Conservation (phyloP, 2,113 vertebrate genomes). For the Dicaeum eximium region DNA sequence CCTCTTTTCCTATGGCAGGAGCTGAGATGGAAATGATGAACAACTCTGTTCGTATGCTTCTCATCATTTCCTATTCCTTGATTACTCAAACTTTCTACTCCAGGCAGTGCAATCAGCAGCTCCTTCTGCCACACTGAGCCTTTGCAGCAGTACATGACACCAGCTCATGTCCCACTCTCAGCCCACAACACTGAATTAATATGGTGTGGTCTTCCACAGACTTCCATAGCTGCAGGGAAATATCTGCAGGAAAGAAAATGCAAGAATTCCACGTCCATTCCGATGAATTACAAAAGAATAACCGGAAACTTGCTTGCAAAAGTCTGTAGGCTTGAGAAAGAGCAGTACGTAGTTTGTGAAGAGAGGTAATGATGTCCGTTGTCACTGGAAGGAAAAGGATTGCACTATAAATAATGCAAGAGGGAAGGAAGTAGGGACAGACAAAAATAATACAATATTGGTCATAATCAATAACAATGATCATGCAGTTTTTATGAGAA, state of each 20-base stretch:
- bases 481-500: neutral
- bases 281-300: neutral
- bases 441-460: neutral
- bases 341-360: neutral
- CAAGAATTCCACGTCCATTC: neutral
- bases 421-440: neutral
- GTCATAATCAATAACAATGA: neutral
- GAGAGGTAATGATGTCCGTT: neutral
- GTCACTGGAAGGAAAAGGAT: conserved; percentile 14
- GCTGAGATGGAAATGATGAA: neutral
- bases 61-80: neutral
- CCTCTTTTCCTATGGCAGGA: neutral
- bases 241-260: conserved; percentile 24
- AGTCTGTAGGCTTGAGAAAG: conserved; percentile 12
- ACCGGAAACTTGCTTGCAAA: neutral
- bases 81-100: neutral
- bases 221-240: conserved; percentile 9
- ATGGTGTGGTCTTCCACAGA: neutral
- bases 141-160: neutral
- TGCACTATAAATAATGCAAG: conserved; percentile 6
- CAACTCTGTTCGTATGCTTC: neutral
- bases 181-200: neutral
- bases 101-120: neutral
- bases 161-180: neutral
- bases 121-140: neutral